phyloP scores from a whole-genome alignment of 2,113 vertebrate genomes.

The Chauna torquata region DNA sequence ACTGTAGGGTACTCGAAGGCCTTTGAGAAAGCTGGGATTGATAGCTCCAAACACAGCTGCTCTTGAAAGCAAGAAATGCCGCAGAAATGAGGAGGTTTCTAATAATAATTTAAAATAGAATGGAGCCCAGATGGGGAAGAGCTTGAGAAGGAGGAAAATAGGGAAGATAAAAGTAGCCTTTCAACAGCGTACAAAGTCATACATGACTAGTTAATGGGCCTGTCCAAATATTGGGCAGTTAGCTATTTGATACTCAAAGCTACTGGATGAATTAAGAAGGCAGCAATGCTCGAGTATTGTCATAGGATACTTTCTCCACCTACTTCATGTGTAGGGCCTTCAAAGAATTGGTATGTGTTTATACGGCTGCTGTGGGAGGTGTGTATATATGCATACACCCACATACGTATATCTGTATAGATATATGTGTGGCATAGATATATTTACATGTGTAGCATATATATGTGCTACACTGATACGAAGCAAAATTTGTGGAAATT shows the following conservation, averaged over 20 bases:
- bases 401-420: neutral
- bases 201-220: neutral
- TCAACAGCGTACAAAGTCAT: neutral
- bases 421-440: neutral
- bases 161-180: neutral
- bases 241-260: neutral
- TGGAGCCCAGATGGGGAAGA: neutral
- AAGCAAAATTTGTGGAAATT: neutral
- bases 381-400: neutral
- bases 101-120: neutral
- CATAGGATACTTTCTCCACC: neutral
- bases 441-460: neutral
- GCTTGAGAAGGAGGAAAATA: neutral
- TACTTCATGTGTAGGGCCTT: neutral
- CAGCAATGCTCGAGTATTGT: neutral
- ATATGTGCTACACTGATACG: neutral
- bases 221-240: neutral
- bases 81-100: neutral
- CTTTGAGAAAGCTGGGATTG: neutral
- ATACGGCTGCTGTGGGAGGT: accelerated
- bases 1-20: neutral
- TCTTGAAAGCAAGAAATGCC: neutral
- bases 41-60: neutral
- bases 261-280: neutral
- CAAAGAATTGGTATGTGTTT: neutral